Percentiles rank a stretch among this genome's conserved stretches.
Evolutionary conservation across 2,797 vertebrate species (phyloP).

Genomic region (Cryptoprocta ferox): DNA sequence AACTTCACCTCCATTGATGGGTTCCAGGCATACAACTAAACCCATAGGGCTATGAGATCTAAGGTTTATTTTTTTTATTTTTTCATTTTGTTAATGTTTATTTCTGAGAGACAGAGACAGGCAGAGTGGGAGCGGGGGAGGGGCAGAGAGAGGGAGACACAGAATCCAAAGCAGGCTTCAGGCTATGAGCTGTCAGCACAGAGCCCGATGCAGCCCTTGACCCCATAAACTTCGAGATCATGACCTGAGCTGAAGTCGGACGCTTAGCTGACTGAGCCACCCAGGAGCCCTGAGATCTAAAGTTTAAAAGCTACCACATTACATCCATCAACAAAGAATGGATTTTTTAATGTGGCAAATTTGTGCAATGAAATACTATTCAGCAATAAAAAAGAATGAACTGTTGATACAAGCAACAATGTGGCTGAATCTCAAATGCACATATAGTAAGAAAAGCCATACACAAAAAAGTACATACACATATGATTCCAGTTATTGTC

Average conservation of each 20-base stretch:
- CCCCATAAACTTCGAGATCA: no score
- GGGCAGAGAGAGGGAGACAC: no score
- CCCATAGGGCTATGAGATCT: background rate
- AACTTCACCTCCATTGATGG: background rate
- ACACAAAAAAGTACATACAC: background rate
- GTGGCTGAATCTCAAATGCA: background rate
- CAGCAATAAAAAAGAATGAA: constrained; percentile 19
- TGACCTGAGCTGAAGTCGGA: no score
- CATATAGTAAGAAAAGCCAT: background rate
- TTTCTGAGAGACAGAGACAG: no score
- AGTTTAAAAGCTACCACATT: constrained; percentile 19
- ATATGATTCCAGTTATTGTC: background rate
- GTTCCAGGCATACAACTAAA: background rate
- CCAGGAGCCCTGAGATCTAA: background rate
- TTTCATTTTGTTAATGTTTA: no score
- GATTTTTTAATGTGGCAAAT: background rate
- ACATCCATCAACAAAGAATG: background rate
- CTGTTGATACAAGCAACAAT: background rate
- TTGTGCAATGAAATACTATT: background rate
- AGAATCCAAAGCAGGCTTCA: no score
- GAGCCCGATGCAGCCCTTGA: no score
- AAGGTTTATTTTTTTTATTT: background rate
- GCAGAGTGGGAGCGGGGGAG: no score
- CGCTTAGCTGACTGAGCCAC: no score
- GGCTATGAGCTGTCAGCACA: no score